Evolutionary conservation across 2,797 vertebrate species (phyloP).

Genomic region (Arrhamphus sclerolepis): DNA sequence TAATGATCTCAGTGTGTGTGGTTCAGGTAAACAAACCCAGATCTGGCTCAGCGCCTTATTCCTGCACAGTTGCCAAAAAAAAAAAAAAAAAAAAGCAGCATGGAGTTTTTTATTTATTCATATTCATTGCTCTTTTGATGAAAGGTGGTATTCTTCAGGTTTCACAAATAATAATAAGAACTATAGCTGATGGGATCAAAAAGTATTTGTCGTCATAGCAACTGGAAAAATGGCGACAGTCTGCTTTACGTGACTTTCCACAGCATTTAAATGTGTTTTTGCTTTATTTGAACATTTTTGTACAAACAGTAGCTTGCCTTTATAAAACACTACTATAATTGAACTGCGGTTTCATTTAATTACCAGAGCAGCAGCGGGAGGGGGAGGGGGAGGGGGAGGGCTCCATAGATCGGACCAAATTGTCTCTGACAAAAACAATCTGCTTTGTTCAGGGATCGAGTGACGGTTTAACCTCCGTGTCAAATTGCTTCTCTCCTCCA

Average conservation of each 20-base stretch:
- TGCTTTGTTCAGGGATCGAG: conserved; percentile 7
- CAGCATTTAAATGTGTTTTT: conserved; percentile 14
- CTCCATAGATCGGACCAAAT: not conserved
- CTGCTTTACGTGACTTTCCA: no score
- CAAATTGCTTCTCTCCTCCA: conserved; percentile 62
- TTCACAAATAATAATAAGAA: no score
- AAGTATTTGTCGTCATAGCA: conserved; percentile 34
- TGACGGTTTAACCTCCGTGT: conserved; percentile 2
- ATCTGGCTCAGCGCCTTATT: no score
- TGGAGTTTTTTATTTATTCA: no score
- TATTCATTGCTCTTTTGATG: no score
- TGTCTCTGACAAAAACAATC: conserved; percentile 23
- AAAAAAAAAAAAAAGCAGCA: no score
- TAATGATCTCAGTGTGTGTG: not conserved
- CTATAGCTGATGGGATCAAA: conserved; percentile 12
- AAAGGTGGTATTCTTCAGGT: no score
- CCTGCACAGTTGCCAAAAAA: no score
- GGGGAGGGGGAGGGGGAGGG: not conserved
- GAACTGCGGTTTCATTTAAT: not conserved
- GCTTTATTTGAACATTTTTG: not conserved
- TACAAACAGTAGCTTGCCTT: no score
- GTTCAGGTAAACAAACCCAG: no score
- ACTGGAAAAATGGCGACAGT: conserved; percentile 16
- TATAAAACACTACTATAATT: not conserved
- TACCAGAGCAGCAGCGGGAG: not conserved